These are phyloP conservation scores for Coregonus clupeaformis DNA, from an alignment of 2,113 vertebrate genomes.

Conservation along the genomic window DNA sequence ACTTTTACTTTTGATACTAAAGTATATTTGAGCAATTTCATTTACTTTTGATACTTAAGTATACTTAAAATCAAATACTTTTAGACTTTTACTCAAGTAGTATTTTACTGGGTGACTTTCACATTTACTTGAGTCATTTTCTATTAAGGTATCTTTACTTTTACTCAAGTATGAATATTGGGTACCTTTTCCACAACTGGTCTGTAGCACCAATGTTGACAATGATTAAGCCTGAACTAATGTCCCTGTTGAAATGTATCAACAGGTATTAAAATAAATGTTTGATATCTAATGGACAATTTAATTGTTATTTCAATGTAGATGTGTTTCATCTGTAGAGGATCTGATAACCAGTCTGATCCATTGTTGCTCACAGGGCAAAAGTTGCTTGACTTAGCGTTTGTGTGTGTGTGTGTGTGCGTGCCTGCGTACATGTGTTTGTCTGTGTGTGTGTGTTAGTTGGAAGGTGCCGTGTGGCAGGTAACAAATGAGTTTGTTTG, in stretches of 20 bases:
- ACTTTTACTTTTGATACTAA: no score
- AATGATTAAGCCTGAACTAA: no score
- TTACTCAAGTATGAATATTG: no score
- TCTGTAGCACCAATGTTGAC: no score
- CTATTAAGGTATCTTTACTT: no score
- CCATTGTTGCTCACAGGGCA: slow-evolving; percentile 53
- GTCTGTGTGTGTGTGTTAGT: background rate
- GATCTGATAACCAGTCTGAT: slow-evolving; percentile 60
- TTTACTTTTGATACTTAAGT: no score
- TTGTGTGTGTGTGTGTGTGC: slow-evolving; percentile 13
- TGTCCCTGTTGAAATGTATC: slow-evolving; percentile 18
- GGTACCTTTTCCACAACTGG: no score
- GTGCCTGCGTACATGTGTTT: background rate
- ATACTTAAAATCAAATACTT: no score
- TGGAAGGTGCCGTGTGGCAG: slow-evolving; percentile 51
- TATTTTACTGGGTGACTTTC: no score
- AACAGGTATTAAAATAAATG: slow-evolving; percentile 47
- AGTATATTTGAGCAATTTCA: no score
- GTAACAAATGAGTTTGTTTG: slow-evolving; percentile 77
- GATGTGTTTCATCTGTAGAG: slow-evolving; percentile 28
- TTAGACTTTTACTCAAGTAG: no score
- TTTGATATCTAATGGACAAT: slow-evolving; percentile 29
- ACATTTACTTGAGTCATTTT: no score
- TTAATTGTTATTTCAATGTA: slow-evolving; percentile 38
- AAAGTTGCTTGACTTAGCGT: slow-evolving; percentile 50